A percentile compares a stretch with the other conserved stretches of the same genome.
These are phyloP conservation scores for Cirrhinus mrigala DNA, from an alignment of 2,797 vertebrate species.

Conservation along the genomic window DNA sequence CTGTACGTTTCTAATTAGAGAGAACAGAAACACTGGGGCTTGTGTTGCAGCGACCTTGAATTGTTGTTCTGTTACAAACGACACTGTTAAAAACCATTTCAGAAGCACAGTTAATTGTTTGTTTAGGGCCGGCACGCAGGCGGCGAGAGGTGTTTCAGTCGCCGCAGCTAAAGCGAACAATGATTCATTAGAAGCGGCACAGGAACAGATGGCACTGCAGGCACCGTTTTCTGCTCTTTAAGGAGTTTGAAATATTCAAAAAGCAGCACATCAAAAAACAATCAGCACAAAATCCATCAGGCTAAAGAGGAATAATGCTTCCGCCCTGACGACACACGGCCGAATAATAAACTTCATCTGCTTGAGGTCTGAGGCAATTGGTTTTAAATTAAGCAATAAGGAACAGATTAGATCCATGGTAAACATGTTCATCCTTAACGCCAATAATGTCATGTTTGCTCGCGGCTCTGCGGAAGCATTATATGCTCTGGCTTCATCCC, in stretches of 20 bases:
- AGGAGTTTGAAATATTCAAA: constrained; percentile 51
- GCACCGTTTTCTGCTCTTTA: constrained; percentile 50
- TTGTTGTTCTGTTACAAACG: constrained; percentile 21
- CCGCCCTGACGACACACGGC: neutral
- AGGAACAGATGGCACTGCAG: constrained; percentile 48
- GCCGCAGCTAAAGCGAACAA: constrained; percentile 38
- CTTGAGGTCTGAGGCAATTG: constrained; percentile 24
- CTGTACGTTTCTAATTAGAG: neutral
- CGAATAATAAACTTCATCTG: constrained; percentile 21
- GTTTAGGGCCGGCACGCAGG: constrained; percentile 32
- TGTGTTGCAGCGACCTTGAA: neutral
- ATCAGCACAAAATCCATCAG: constrained; percentile 42
- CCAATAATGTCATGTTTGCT: constrained; percentile 46
- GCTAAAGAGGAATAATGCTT: constrained; percentile 16
- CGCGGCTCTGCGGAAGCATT: neutral
- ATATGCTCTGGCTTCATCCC: constrained; percentile 7
- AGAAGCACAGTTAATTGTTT: constrained; percentile 34
- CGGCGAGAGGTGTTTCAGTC: constrained; percentile 27
- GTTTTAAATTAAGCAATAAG: constrained; percentile 46
- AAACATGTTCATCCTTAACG: constrained; percentile 45
- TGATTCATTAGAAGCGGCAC: constrained; percentile 54
- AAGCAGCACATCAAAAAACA: constrained; percentile 43
- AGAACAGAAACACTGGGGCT: neutral
- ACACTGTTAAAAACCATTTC: constrained; percentile 29
- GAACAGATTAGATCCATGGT: constrained; percentile 43